Base-by-base conservation (phyloP, 2,113 vertebrate genomes). In the Xenopus borealis region DNA sequence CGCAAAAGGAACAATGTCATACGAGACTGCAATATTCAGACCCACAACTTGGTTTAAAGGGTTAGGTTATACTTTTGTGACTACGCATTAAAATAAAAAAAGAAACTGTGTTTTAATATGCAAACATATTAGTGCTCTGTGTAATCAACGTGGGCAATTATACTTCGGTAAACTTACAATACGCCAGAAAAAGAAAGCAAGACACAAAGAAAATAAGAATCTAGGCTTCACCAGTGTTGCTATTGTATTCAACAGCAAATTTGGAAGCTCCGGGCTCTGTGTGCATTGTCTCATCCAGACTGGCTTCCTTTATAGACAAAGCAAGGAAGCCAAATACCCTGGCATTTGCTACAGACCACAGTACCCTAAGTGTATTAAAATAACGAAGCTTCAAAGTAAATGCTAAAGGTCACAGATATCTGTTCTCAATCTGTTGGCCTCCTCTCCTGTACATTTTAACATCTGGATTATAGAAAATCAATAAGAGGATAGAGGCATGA, bases 161-260 rank as follows among this genome's bases (percentile, higher is more conserved):
- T 44, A 70, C 10, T 16, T 53, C 13, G 3, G 12, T 27, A 13
- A 58, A 11, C 20, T 10, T 61, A 20, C 20, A 61, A 23, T 23
- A 14, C 19, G 10, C 20, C 58, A 20, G 58, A 9, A 13, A 61
- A 61, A 3, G 10, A 23, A 61, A 27, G 20, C 58, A 9, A 27
- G 58, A 12, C 58, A 20, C 4, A 20, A 27, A 27, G 3, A 10
- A 18, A 40, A 40, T 1, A 40, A 40, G 47, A 50, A 33, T 11
- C 11, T 47, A 20, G 5, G 57, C 58, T 69, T 59, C 73, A 62
- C 73, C 73, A 69, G 66, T 66, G 66, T 62, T 57, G 16, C 50
- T 8, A 45, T 57, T 47, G 20, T 19, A 40, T 61, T 59, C 44
- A 47, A 55, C 23, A 20, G 19, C 30, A 63, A 50, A 30, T 44